Percentiles rank a stretch among this genome's conserved stretches.
phyloP scores from a whole-genome alignment of 2,797 vertebrate genomes.

The Oreochromis mossambicus region DNA sequence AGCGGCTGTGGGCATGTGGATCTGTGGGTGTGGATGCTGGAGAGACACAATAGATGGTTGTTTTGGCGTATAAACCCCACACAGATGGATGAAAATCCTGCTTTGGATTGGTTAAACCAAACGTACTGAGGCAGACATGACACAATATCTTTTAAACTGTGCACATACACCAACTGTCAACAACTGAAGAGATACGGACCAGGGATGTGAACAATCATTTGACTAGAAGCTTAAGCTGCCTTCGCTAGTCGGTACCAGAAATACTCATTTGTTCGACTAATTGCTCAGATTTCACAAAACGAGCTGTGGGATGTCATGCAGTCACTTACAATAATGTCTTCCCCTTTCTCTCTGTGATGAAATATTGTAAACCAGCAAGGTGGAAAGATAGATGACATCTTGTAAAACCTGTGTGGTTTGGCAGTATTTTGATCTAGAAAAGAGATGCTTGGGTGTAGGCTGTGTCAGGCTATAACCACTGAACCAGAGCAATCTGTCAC shows the following conservation, averaged over 20 bases:
- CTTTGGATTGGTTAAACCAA: conserved; percentile 12
- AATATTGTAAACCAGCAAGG: neutral
- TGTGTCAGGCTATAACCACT: neutral
- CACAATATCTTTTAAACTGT: conserved; percentile 20
- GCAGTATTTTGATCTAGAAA: neutral
- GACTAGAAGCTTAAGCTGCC: neutral
- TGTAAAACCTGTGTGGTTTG: neutral
- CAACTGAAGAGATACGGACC: neutral
- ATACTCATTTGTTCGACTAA: neutral
- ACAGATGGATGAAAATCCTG: conserved; percentile 49
- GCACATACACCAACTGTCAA: neutral
- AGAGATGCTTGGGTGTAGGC: neutral
- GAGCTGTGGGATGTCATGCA: neutral
- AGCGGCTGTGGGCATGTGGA: conserved; percentile 24
- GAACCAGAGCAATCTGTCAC: neutral
- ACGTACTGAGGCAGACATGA: conserved; percentile 40
- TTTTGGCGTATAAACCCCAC: conserved; percentile 48
- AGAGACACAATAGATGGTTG: conserved; percentile 17
- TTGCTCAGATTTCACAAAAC: neutral
- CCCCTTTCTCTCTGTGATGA: neutral
- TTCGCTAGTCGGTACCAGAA: neutral
- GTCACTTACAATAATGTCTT: neutral
- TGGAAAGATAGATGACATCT: neutral
- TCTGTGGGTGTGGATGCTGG: conserved; percentile 22
- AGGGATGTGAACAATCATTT: neutral